Base-by-base conservation (phyloP, 2,797 vertebrate genomes). In the Enteromius viviparus region DNA sequence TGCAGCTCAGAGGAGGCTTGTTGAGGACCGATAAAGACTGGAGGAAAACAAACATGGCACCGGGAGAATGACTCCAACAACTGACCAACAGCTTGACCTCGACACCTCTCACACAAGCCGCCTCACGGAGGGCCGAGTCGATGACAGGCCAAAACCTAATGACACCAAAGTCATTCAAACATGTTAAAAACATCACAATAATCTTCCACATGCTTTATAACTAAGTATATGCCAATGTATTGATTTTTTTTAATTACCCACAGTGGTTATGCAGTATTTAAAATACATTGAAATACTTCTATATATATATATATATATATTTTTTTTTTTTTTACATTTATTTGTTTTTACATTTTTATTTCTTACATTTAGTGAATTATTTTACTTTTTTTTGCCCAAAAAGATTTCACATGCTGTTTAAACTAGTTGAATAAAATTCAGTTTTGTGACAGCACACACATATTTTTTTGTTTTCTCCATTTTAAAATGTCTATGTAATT, bases 101-200 rank as follows among this genome's bases (percentile, higher is more conserved):
- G 3, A 95, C 93, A 0, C 74, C 71, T 34, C 91, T 87, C 23
- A 90, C 86, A 75, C 95, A 96, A 2, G 94, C 93, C 0, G 93
- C 94, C 0, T 90, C 88, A 0, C 95, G 93, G 64, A 96, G 84
- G 0, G 92, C 91, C 0, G 90, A 86, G 87, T 96, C 95, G 2
- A 96, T 93, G 55, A 85, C 75, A 0, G 95, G 93, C 95, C 95
- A 96, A 89, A 93, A 95, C 88, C 95, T 95, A 83, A 60, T 34
- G 10, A 45, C 62, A 75, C 40, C 34, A 40, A 53, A 60, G 4
- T 42, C 17, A 68, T 12, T 37, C 21, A 53, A 53, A 72, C 21
- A 21, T 17, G 40, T 11, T 23, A 37, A 58, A 55, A 40, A 29
- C 7, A 10, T 6, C 7, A 21, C 40, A 66, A 34, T 4, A 53